phyloP scores from a whole-genome alignment of 2,113 vertebrate genomes.

The Phrynocephalus versicolor region DNA sequence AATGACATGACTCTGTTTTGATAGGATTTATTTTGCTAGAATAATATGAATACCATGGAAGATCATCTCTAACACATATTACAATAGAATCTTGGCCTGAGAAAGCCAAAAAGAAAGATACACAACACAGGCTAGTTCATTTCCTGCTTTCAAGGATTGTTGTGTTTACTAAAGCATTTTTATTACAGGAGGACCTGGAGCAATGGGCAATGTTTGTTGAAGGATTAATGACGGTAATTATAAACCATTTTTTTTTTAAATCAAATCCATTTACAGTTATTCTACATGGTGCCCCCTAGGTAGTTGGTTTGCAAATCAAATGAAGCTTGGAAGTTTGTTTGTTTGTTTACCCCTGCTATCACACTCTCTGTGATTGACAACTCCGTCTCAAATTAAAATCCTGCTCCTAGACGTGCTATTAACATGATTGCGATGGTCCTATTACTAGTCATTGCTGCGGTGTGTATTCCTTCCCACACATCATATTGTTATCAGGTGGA shows the following conservation, averaged over 20 bases:
- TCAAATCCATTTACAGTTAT: constrained; percentile 86
- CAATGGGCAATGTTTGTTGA: constrained; percentile 82
- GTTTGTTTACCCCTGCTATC: constrained; percentile 73
- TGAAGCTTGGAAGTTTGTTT: constrained; percentile 77
- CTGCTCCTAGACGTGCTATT: constrained; percentile 41
- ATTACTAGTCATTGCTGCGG: constrained; percentile 29
- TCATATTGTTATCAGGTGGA: no score
- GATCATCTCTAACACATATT: constrained; percentile 63
- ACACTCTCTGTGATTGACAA: constrained; percentile 74
- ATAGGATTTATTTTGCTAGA: constrained; percentile 72
- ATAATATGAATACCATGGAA: constrained; percentile 68
- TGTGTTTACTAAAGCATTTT: constrained; percentile 83
- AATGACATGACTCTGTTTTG: constrained; percentile 68
- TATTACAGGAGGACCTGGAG: constrained; percentile 81
- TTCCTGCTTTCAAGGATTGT: constrained; percentile 79
- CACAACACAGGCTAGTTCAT: constrained; percentile 72
- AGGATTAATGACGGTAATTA: constrained; percentile 82
- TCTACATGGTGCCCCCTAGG: constrained; percentile 74
- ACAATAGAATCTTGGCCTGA: constrained; percentile 66
- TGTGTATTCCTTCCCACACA: constrained; percentile 32
- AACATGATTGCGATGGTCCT: constrained; percentile 28
- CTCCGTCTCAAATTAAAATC: constrained; percentile 56
- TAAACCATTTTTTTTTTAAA: constrained; percentile 86
- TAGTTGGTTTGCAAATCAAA: constrained; percentile 81
- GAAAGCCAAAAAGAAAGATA: constrained; percentile 70